Evolutionary conservation across 2,113 vertebrate species (phyloP).

Genomic region (Cyanoliseus patagonus): DNA sequence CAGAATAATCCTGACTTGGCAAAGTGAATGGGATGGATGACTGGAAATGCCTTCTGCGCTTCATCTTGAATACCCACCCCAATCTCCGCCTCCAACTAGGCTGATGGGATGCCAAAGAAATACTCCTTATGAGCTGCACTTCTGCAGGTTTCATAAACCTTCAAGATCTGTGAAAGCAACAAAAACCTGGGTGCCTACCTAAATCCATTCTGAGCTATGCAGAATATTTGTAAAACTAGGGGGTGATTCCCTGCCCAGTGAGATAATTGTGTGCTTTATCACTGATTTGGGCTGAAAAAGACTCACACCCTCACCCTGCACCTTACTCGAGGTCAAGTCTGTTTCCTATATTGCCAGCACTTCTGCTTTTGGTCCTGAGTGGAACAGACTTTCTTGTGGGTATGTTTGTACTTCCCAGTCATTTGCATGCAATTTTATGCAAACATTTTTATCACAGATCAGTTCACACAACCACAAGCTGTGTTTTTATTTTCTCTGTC

Average conservation of each 20-base stretch:
- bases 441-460: slow-evolving; percentile 69
- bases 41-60: background rate
- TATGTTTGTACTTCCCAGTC: slow-evolving; percentile 60
- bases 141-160: background rate
- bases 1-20: background rate
- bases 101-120: background rate
- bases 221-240: background rate
- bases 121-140: background rate
- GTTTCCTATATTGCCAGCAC: slow-evolving; percentile 45
- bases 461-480: slow-evolving; percentile 63
- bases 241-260: background rate
- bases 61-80: background rate
- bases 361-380: slow-evolving; percentile 57
- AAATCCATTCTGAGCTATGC: background rate
- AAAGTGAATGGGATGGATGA: background rate
- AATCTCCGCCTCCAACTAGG: background rate
- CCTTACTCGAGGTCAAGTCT: slow-evolving; percentile 17
- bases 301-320: background rate
- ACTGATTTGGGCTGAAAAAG: background rate
- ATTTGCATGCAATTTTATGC: slow-evolving; percentile 65
- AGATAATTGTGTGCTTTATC: background rate
- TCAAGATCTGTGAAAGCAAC: background rate
- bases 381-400: slow-evolving; percentile 56
- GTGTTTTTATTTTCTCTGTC: slow-evolving; percentile 65
- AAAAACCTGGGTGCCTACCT: background rate